These are phyloP conservation scores for Indicator indicator DNA, from an alignment of 2,113 vertebrate genomes.

Conservation along the genomic window DNA sequence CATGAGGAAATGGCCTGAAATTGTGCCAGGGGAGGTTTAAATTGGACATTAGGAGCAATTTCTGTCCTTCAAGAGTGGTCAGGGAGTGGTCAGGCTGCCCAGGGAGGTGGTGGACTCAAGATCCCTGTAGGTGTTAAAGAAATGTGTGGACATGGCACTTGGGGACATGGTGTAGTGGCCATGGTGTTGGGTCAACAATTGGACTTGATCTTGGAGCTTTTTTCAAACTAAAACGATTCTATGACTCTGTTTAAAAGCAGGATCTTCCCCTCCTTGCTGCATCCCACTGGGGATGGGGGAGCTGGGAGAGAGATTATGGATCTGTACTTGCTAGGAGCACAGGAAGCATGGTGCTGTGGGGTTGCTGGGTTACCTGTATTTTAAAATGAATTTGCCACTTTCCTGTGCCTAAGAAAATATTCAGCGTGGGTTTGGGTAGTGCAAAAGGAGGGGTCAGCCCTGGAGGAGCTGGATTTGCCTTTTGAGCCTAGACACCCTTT, in stretches of 20 bases:
- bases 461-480: neutral
- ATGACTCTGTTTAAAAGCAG: neutral
- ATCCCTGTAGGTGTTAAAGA: too few species aligned
- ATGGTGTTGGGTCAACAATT: too few species aligned
- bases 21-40: too few species aligned
- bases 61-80: too few species aligned
- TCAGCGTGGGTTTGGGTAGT: neutral
- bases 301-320: neutral
- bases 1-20: too few species aligned
- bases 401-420: neutral
- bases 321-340: accelerated
- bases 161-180: too few species aligned
- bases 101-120: too few species aligned
- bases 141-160: too few species aligned
- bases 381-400: neutral
- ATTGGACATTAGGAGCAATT: too few species aligned
- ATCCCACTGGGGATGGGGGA: neutral
- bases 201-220: too few species aligned
- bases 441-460: neutral
- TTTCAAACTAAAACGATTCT: too few species aligned
- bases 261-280: accelerated
- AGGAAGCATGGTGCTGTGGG: neutral
- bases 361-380: neutral
- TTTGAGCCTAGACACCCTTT: neutral
- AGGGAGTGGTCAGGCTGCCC: too few species aligned